Evolutionary conservation across 2,888 invertebrate species (phyloP), one percentile per base, ranked within the genome.

Genomic region (Nasonia oneida): DNA sequence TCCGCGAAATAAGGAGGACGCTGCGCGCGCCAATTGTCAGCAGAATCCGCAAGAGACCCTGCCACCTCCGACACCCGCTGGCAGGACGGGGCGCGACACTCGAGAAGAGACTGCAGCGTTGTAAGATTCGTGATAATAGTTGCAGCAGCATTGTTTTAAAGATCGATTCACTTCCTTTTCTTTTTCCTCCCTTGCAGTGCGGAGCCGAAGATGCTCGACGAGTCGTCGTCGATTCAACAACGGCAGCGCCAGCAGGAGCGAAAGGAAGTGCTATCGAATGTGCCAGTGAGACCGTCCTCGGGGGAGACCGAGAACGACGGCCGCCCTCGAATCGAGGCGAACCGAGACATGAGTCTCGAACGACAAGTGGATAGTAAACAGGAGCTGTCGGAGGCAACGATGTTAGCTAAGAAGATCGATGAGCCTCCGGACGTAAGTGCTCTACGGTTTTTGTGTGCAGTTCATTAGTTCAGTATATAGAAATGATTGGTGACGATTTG

Each of bases 1-100:
- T 0, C 90, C 92, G 0, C 89, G 91, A 14, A 89, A 79, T 77
- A 92, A 92, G 70, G 93, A 93, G 61, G 93, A 92, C 4, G 39
- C 74, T 37, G 15, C 29, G 18, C 15, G 37, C 10, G 23, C 61
- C 57, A 74, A 84, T 42, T 42, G 42, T n/a, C 73, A 74, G 57
- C 37, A 64, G 14, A 84, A 42, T 75, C 29, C 39, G 14, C 80
- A 70, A 84, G 90, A 50, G 91, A 90, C 80, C 89, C 88, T 82
- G 88, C 87, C 86, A 89, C 57, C 5, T 2, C 15, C 57, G 23
- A 29, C 33, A 29, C 33, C 33, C n/a, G 67, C 67, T 2, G n/a
- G 23, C 67, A 61, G 57, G 57, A 61, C 57, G n/a, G 23, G 8
- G n/a, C 57, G 91, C 84, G 90, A 91, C 67, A 89, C 87, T 82